These are phyloP conservation scores for Stichopus chloronotus DNA, from an alignment of 35 echinoderm and acorn worm genomes.

Conservation along the genomic window DNA sequence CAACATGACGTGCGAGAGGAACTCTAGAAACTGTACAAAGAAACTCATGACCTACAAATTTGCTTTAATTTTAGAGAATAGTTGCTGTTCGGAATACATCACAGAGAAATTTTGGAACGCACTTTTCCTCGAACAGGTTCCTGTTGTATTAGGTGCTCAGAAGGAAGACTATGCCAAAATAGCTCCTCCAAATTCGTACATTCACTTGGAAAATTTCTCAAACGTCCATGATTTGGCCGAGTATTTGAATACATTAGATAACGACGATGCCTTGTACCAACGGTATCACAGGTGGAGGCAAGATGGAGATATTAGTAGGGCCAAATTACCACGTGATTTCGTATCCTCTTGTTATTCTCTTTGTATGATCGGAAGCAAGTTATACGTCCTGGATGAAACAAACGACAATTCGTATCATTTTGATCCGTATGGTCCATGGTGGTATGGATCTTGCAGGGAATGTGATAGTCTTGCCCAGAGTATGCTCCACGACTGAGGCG, in stretches of 20 bases:
- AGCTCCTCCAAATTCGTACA: slow-evolving; percentile 65
- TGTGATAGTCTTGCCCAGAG: neutral
- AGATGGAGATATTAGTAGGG: neutral
- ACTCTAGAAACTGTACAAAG: neutral
- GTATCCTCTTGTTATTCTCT: slow-evolving; percentile 32
- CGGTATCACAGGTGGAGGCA: slow-evolving; percentile 34
- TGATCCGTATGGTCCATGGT: neutral
- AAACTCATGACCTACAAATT: slow-evolving; percentile 56
- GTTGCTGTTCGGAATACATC: slow-evolving; percentile 63
- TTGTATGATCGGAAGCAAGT: slow-evolving; percentile 18
- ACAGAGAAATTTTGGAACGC: slow-evolving; percentile 66
- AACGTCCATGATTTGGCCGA: slow-evolving; percentile 9
- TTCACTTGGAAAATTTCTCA: slow-evolving; percentile 58
- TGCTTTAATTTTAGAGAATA: slow-evolving; percentile 54
- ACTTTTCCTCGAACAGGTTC: slow-evolving; percentile 32
- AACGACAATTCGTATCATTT: neutral
- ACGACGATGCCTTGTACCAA: slow-evolving; percentile 54
- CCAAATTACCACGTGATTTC: neutral
- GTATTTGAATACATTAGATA: slow-evolving; percentile 1
- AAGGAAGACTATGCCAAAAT: slow-evolving; percentile 38
- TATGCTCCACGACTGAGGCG: no score
- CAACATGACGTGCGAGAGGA: slow-evolving; percentile 33
- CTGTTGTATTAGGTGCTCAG: slow-evolving; percentile 57
- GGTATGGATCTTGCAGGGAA: slow-evolving; percentile 22
- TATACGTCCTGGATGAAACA: neutral